Percentiles rank a stretch among this genome's conserved stretches.
These are phyloP conservation scores for Oscheius onirici DNA, from an alignment of 2,888 invertebrate species.

Conservation along the genomic window DNA sequence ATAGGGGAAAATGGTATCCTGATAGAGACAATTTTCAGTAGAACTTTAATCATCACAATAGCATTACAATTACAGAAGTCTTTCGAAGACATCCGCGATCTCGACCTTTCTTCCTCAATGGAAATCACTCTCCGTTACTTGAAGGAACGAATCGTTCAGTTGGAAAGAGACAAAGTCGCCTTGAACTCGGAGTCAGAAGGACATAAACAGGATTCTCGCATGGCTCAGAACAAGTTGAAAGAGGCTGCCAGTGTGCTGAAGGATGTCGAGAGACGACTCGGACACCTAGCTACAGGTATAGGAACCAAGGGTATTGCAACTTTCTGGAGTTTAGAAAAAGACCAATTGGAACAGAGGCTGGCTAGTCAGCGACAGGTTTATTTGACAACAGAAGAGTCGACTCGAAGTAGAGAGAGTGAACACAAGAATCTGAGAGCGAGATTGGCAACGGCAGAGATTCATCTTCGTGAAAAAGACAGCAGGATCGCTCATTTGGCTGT, in stretches of 20 bases:
- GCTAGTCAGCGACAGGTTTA: conserved; percentile 55
- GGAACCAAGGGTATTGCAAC: neutral
- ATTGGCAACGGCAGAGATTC: conserved; percentile 49
- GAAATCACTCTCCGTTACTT: conserved; percentile 50
- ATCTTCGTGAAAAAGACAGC: conserved; percentile 54
- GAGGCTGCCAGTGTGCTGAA: conserved; percentile 12
- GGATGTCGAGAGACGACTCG: conserved; percentile 18
- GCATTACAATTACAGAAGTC: conserved; percentile 17
- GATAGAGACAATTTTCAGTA: too few species aligned
- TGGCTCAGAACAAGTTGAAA: conserved; percentile 2
- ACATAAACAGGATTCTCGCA: neutral
- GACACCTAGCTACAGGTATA: neutral
- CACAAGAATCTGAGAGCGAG: conserved; percentile 42
- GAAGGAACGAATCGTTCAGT: conserved; percentile 52
- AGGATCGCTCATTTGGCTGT: conserved; percentile 45
- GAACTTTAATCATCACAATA: too few species aligned
- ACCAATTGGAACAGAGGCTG: conserved; percentile 46
- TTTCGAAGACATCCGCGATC: conserved; percentile 31
- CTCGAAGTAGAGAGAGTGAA: conserved; percentile 45
- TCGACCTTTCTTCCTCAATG: conserved; percentile 49
- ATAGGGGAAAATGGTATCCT: too few species aligned
- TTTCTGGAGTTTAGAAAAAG: conserved; percentile 35
- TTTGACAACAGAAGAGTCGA: conserved; percentile 54
- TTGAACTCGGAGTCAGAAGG: conserved; percentile 5
- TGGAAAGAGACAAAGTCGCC: conserved; percentile 44